phyloP scores from a whole-genome alignment of 2,888 invertebrate species.

The Anaspis maculata region DNA sequence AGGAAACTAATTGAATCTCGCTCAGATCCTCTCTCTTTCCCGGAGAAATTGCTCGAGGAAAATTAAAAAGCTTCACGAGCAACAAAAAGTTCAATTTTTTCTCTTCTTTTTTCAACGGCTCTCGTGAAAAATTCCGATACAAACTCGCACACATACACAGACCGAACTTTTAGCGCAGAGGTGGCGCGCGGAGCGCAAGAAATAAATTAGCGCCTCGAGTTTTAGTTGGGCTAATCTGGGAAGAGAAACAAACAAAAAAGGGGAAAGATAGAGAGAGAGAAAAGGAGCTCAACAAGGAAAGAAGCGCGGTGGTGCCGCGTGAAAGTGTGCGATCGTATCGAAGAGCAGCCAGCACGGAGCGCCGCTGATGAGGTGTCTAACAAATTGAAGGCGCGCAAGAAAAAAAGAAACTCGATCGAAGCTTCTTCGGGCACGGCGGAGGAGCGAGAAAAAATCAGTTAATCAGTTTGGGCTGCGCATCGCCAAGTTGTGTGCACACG shows the following conservation, averaged over 20 bases:
- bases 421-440: constrained; percentile 8
- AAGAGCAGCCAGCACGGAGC: too few species aligned
- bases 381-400: constrained; percentile 18
- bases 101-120: too few species aligned
- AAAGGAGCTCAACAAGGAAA: constrained; percentile 2
- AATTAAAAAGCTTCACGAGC: too few species aligned
- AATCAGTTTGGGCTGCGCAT: constrained; percentile 18
- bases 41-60: too few species aligned
- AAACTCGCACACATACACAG: too few species aligned
- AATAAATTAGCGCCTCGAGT: constrained; percentile 6
- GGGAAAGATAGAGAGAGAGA: constrained; percentile 1
- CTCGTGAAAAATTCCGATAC: too few species aligned
- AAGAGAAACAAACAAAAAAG: constrained; percentile 9
- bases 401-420: constrained; percentile 10
- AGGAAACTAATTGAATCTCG: too few species aligned
- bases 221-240: constrained; percentile 9
- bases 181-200: neutral
- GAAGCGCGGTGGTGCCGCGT: too few species aligned
- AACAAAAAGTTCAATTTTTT: too few species aligned
- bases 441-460: constrained; percentile 21
- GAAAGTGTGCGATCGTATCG: constrained; percentile 13
- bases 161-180: neutral
- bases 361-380: constrained; percentile 16
- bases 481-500: constrained; percentile 8
- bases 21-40: too few species aligned